Evolutionary conservation across 2,888 invertebrate genomes (phyloP).

Genomic region (Balanococcus diminutus): DNA sequence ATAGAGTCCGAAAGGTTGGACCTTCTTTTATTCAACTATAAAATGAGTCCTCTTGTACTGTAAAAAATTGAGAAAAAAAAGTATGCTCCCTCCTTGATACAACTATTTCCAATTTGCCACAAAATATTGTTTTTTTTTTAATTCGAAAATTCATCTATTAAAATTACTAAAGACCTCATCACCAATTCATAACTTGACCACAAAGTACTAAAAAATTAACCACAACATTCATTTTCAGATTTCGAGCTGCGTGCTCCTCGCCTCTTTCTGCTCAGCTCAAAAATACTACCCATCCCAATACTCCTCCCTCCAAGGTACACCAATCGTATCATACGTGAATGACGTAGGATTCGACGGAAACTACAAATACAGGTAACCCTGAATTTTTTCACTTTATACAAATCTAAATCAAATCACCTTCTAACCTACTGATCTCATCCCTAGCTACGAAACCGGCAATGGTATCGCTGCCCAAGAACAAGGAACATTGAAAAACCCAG

Average conservation of each 20-base stretch:
- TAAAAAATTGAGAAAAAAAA: too few relatives aligned
- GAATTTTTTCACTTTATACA: background rate
- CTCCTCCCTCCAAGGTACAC: background rate
- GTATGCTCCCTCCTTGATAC: too few relatives aligned
- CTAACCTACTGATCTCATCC: constrained; percentile 56
- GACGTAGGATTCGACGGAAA: constrained; percentile 48
- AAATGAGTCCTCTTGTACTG: too few relatives aligned
- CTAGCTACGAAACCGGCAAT: constrained; percentile 76
- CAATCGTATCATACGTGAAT: constrained; percentile 44
- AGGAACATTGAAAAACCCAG: constrained; percentile 71
- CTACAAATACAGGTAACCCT: constrained; percentile 48
- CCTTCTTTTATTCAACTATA: too few relatives aligned
- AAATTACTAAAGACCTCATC: too few relatives aligned
- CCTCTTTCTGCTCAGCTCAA: constrained; percentile 26
- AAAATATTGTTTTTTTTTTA: too few relatives aligned
- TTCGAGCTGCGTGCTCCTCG: constrained; percentile 38
- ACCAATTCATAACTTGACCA: background rate
- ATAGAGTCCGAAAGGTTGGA: too few relatives aligned
- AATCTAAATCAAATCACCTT: background rate
- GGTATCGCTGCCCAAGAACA: constrained; percentile 75
- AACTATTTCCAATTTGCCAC: too few relatives aligned
- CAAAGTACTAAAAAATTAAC: background rate
- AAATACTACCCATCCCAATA: constrained; percentile 39
- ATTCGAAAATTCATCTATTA: too few relatives aligned
- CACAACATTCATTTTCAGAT: constrained; percentile 10